These are phyloP conservation scores for Crotophaga sulcirostris DNA, from an alignment of 2,113 vertebrate genomes.

Conservation along the genomic window DNA sequence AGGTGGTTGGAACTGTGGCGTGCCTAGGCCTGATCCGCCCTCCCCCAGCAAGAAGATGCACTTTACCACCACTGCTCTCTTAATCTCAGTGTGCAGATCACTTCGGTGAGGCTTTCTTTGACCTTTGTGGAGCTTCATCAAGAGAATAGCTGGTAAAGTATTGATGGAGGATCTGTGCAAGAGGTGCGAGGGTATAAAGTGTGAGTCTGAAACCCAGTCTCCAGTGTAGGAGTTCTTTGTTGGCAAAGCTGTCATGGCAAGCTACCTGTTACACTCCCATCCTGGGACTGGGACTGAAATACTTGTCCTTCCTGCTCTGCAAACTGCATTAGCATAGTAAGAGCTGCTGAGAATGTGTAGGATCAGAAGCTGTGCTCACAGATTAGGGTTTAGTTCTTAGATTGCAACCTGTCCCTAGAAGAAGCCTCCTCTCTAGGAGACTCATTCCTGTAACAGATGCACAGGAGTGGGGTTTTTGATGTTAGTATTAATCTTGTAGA, in stretches of 20 bases:
- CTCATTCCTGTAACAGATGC: not conserved
- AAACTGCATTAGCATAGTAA: not conserved
- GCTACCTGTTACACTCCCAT: not conserved
- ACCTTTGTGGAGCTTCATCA: not conserved
- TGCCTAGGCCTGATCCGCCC: not conserved
- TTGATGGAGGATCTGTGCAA: not conserved
- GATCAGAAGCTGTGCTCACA: not conserved
- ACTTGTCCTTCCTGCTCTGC: constrained; percentile 58
- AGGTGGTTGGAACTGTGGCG: not conserved
- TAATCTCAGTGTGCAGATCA: not conserved
- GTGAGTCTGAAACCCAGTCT: not conserved
- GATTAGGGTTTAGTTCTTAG: constrained; percentile 37
- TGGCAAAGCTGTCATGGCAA: not conserved
- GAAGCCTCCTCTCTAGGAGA: not conserved
- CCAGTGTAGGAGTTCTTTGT: not conserved
- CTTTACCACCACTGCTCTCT: not conserved
- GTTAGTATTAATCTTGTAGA: not conserved
- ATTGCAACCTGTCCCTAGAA: not conserved
- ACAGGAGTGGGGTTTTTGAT: not conserved
- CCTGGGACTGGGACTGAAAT: not conserved
- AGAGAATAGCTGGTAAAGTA: not conserved
- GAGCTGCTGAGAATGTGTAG: not conserved
- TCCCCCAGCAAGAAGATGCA: not conserved
- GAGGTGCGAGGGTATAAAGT: not conserved
- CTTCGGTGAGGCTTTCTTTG: not conserved